Conservation (phyloP, 2,888 invertebrate species). For the Entomobrya multifasciata region DNA sequence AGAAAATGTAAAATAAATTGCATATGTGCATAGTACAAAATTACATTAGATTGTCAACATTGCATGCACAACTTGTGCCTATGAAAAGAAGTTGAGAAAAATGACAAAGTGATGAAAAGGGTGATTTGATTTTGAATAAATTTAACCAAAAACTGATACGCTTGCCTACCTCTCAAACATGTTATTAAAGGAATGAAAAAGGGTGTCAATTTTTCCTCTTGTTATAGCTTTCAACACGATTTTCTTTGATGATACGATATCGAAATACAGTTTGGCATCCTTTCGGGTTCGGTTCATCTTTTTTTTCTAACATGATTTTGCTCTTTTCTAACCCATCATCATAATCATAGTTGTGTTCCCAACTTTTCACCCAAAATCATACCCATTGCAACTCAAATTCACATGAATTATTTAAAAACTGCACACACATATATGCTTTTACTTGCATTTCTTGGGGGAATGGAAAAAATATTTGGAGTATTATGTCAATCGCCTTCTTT, state of each 20-base stretch:
- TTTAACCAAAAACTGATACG: slow-evolving; percentile 3
- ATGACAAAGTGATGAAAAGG: slow-evolving; percentile 26
- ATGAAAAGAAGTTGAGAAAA: background rate
- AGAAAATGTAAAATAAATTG: background rate
- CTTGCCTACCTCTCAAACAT: slow-evolving; percentile 12
- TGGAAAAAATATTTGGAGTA: background rate
- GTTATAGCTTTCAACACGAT: no score
- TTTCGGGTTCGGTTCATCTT: background rate
- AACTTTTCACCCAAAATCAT: slow-evolving; percentile 39
- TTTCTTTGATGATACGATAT: background rate
- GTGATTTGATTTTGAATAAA: slow-evolving; percentile 18
- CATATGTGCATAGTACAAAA: background rate
- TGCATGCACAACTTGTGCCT: background rate
- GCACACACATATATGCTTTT: background rate
- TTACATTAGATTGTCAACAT: slow-evolving; percentile 31
- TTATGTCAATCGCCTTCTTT: background rate
- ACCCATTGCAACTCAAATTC: background rate
- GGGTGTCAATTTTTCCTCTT: slow-evolving; percentile 27
- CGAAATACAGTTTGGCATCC: background rate
- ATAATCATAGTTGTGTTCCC: background rate
- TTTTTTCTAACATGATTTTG: slow-evolving; percentile 26
- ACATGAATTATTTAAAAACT: slow-evolving; percentile 33
- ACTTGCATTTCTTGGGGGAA: background rate
- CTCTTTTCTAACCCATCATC: background rate
- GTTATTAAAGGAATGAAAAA: background rate